Evolutionary conservation across 1,140 invertebrate genomes (phyloP).

Genomic region (Adelges cooleyi): DNA sequence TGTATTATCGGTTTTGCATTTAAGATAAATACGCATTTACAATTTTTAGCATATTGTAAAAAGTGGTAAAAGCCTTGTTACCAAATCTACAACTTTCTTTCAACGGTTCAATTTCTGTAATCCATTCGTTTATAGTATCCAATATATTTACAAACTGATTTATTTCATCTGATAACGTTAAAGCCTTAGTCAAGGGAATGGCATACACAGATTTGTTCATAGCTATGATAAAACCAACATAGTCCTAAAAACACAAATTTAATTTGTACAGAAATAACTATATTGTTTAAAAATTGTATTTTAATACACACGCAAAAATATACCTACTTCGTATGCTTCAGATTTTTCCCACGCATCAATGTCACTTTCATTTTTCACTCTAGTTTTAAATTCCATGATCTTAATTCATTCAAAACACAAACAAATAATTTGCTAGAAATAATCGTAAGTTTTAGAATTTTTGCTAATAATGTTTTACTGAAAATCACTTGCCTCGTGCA

Average conservation of each 20-base stretch:
- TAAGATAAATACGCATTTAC: constrained; percentile 40
- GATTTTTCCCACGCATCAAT: constrained; percentile 72
- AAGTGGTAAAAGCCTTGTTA: constrained; percentile 83
- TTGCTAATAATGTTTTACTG: too few relatives aligned
- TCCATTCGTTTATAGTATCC: constrained; percentile 58
- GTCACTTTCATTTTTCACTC: constrained; percentile 40
- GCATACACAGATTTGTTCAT: constrained; percentile 75
- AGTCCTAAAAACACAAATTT: constrained; percentile 43
- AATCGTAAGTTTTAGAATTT: too few relatives aligned
- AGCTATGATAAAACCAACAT: constrained; percentile 72
- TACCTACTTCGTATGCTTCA: constrained; percentile 55
- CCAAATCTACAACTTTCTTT: constrained; percentile 94
- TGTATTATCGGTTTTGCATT: background rate
- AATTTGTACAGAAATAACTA: background rate
- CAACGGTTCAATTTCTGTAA: constrained; percentile 77
- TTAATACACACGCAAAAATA: background rate
- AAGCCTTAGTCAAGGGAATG: constrained; percentile 54
- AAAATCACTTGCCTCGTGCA: too few relatives aligned
- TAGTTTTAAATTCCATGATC: constrained; percentile 9
- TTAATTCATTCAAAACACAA: too few relatives aligned
- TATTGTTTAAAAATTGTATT: background rate
- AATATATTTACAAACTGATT: constrained; percentile 56
- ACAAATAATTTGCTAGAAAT: too few relatives aligned
- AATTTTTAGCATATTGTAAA: constrained; percentile 66
- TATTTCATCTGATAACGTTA: constrained; percentile 50